Conservation (phyloP, 92 coral and sea anemone genomes). For the Zoanthus solanderi region DNA sequence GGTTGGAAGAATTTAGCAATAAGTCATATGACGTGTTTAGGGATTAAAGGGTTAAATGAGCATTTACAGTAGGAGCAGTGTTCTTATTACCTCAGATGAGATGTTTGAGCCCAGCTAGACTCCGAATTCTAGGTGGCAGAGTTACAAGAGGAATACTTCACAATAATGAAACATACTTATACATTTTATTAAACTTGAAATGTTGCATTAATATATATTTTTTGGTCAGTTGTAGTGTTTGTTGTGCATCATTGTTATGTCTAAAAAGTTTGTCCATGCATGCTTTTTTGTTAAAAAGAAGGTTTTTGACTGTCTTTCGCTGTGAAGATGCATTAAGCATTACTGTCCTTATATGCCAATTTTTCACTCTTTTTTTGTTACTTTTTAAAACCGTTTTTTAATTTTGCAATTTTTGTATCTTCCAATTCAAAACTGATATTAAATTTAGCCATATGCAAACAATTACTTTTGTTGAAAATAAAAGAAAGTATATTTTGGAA, state of each 20-base stretch:
- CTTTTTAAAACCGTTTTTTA: background rate
- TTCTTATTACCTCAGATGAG: no score
- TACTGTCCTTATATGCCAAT: background rate
- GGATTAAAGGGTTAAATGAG: no score
- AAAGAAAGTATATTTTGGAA: background rate
- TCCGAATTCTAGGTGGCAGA: background rate
- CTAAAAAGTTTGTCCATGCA: background rate
- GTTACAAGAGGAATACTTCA: background rate
- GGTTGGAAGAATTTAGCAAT: no score
- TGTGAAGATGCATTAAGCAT: background rate
- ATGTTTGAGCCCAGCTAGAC: no score
- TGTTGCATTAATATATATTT: background rate
- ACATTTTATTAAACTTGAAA: conserved; percentile 2
- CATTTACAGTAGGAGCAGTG: no score
- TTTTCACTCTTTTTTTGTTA: background rate
- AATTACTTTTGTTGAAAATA: background rate
- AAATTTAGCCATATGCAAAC: background rate
- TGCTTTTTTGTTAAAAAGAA: background rate
- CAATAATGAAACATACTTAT: conserved; percentile 5
- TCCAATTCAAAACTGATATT: background rate
- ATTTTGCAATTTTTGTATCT: background rate
- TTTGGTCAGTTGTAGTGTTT: background rate
- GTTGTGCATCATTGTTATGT: background rate
- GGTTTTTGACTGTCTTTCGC: background rate
- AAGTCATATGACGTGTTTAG: no score